Percentiles rank a stretch among this genome's conserved stretches.
Conservation (phyloP, 1,140 invertebrate species). For the Chlorops oryzae region DNA sequence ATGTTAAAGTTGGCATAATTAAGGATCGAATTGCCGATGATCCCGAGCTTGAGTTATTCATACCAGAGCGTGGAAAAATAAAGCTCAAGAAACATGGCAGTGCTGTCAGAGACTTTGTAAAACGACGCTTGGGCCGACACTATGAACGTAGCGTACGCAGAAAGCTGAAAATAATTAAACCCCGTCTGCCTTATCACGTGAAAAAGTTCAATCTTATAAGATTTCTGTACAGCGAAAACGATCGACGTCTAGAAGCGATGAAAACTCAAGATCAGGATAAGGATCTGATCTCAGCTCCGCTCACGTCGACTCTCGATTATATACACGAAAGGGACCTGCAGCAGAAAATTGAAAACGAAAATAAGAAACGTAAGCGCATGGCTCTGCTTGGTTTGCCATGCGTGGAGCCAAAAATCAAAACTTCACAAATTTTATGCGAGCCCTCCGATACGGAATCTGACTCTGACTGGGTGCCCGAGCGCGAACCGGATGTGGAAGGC, state of each 20-base stretch:
- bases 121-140: conserved; percentile 30
- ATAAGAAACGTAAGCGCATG: conserved; percentile 28
- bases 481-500: conserved; percentile 6
- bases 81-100: conserved; percentile 18
- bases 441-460: conserved; percentile 18
- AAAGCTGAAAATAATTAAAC: conserved; percentile 33
- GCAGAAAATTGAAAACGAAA: conserved; percentile 19
- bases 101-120: conserved; percentile 28
- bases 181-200: conserved; percentile 27
- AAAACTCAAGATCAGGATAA: neutral
- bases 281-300: neutral
- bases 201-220: conserved; percentile 42
- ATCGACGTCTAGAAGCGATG: neutral
- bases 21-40: conserved; percentile 35
- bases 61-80: conserved; percentile 20
- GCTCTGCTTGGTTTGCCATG: conserved; percentile 33
- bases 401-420: conserved; percentile 19
- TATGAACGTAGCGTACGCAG: conserved; percentile 37
- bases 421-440: conserved; percentile 23
- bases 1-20: conserved; percentile 34
- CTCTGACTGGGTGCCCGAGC: conserved; percentile 35
- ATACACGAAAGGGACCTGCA: conserved; percentile 18
- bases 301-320: conserved; percentile 28
- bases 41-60: conserved; percentile 32
- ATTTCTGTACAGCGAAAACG: conserved; percentile 29